Conservation (phyloP, 2,888 invertebrate species). For the Lycia hirtaria region DNA sequence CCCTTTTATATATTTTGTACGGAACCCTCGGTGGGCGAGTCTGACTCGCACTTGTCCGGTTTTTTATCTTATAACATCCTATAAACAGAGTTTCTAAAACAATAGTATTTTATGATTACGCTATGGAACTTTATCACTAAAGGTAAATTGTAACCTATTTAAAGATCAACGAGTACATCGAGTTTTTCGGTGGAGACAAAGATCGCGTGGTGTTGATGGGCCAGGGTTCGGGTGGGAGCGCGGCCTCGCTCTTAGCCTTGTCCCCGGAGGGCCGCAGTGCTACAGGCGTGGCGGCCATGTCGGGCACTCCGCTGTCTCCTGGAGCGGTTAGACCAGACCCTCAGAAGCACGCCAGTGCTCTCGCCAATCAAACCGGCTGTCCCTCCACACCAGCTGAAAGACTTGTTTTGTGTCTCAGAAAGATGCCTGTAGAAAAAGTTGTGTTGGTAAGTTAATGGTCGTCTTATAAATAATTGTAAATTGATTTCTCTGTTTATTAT, state of each 20-base stretch:
- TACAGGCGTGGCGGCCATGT: conserved; percentile 89
- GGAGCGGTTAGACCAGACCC: conserved; percentile 89
- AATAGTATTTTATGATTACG: no score
- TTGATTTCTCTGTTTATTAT: no score
- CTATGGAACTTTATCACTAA: neutral
- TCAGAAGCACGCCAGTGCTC: conserved; percentile 83
- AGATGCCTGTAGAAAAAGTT: conserved; percentile 74
- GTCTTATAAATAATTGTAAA: neutral
- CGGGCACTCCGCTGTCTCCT: conserved; percentile 90
- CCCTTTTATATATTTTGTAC: no score
- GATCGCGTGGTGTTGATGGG: conserved; percentile 90
- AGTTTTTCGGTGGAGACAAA: conserved; percentile 91
- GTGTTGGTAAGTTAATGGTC: conserved; percentile 56
- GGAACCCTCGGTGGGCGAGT: no score
- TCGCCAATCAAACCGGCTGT: conserved; percentile 88
- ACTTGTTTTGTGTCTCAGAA: conserved; percentile 88
- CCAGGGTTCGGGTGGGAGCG: conserved; percentile 91
- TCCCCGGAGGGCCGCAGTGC: conserved; percentile 87
- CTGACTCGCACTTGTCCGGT: no score
- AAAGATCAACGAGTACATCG: conserved; percentile 87
- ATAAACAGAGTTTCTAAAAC: no score
- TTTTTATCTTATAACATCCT: no score
- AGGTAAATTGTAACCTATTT: conserved; percentile 15
- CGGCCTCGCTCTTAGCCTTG: conserved; percentile 88
- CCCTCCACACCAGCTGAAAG: conserved; percentile 84